Conservation (phyloP, 2,113 vertebrate species). For the Hypanus sabinus region DNA sequence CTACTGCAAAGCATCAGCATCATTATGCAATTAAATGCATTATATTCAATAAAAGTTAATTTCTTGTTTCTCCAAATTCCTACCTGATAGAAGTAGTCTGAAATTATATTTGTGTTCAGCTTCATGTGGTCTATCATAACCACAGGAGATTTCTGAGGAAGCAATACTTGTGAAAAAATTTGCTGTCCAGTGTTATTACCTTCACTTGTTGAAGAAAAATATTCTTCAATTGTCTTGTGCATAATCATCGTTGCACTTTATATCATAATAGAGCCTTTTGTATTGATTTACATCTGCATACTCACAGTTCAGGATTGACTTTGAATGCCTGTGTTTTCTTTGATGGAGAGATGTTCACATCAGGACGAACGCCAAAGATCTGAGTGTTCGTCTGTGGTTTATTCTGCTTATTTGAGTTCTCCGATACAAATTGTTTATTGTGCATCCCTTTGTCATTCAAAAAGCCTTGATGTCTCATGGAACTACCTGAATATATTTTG, state of each 20-base stretch:
- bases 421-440: background rate
- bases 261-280: background rate
- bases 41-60: too few relatives aligned
- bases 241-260: too few relatives aligned
- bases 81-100: too few relatives aligned
- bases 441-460: background rate
- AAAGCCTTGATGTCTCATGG: background rate
- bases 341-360: background rate
- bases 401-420: background rate
- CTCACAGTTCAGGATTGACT: slow-evolving; percentile 5
- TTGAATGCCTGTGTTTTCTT: background rate
- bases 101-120: too few relatives aligned
- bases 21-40: too few relatives aligned
- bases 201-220: background rate
- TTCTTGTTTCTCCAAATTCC: too few relatives aligned
- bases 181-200: too few relatives aligned
- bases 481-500: background rate
- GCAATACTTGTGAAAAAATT: too few relatives aligned
- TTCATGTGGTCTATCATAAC: too few relatives aligned
- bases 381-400: background rate
- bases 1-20: too few relatives aligned
- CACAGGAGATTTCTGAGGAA: too few relatives aligned
- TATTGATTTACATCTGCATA: background rate
- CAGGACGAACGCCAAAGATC: background rate
- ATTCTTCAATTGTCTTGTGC: background rate